Conservation (phyloP, 37 sponge, comb jelly and placozoan species). For the Chondrosia reniformis region DNA sequence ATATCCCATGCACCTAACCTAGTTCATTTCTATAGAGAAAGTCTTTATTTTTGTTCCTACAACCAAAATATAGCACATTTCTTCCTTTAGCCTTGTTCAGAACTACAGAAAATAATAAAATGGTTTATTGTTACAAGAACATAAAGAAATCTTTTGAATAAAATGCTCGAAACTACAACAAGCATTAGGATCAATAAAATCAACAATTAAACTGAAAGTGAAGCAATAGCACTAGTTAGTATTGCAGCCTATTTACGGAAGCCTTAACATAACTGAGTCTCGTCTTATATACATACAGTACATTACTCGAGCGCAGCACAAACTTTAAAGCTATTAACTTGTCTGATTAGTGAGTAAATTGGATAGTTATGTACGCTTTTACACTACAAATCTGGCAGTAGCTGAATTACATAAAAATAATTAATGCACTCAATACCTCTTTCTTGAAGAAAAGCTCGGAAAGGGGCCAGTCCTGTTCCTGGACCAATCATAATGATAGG, state of each 20-base stretch:
- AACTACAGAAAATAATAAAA: neutral
- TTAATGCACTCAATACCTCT: conserved; percentile 55
- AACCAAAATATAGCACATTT: conserved; percentile 49
- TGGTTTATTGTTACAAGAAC: neutral
- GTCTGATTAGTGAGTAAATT: no score
- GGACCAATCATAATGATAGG: conserved; percentile 69
- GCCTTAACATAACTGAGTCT: no score
- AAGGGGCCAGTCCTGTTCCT: conserved; percentile 65
- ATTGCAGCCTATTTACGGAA: no score
- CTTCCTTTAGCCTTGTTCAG: conserved; percentile 5
- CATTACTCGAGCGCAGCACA: no score
- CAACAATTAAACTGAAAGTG: neutral
- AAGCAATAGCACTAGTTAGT: no score
- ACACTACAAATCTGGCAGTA: neutral
- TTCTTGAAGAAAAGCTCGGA: conserved; percentile 65
- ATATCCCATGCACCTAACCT: no score
- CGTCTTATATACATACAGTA: no score
- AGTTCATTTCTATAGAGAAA: conserved; percentile 51
- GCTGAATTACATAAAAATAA: no score
- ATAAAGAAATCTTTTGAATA: neutral
- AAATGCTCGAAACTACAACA: neutral
- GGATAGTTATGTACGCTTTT: neutral
- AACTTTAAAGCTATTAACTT: no score
- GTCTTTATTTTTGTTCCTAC: conserved; percentile 39
- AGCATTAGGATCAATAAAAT: neutral